phyloP scores from a whole-genome alignment of 2,113 vertebrate genomes.

The Tenrec ecaudatus region DNA sequence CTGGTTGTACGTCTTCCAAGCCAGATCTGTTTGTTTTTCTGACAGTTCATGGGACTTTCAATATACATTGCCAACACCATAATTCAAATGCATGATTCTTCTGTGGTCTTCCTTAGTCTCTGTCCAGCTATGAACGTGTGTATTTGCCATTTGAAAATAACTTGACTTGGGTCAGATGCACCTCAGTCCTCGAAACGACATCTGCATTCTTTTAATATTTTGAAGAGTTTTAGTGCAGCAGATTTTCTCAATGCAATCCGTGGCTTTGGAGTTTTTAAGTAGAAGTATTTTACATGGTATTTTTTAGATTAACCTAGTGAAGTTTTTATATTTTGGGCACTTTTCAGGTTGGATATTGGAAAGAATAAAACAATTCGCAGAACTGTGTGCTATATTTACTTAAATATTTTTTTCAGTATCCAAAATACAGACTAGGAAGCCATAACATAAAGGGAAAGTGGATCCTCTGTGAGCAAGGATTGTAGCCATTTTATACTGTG shows the following conservation, averaged over 20 bases:
- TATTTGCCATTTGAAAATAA: background rate
- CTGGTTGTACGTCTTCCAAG: too few species aligned
- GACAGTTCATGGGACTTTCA: too few species aligned
- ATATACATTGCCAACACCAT: too few species aligned
- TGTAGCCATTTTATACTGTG: background rate
- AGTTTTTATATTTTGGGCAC: background rate
- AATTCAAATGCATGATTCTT: too few species aligned
- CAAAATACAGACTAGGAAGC: conserved; percentile 37
- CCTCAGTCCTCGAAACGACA: too few species aligned
- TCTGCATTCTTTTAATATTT: too few species aligned
- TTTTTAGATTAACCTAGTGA: conserved; percentile 1
- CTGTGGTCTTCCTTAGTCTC: too few species aligned
- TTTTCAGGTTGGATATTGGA: conserved; percentile 13
- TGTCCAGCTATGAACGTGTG: too few species aligned
- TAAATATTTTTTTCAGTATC: background rate
- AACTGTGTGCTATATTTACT: background rate
- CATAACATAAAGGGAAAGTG: conserved; percentile 1
- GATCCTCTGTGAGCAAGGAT: background rate
- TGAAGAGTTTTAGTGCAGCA: too few species aligned
- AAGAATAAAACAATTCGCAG: background rate
- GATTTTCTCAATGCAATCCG: too few species aligned
- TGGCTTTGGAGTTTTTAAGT: background rate
- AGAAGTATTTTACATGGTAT: background rate
- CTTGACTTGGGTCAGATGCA: background rate
- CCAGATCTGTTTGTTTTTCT: too few species aligned